phyloP scores from a whole-genome alignment of 2,113 vertebrate species.

The Candoia aspera region DNA sequence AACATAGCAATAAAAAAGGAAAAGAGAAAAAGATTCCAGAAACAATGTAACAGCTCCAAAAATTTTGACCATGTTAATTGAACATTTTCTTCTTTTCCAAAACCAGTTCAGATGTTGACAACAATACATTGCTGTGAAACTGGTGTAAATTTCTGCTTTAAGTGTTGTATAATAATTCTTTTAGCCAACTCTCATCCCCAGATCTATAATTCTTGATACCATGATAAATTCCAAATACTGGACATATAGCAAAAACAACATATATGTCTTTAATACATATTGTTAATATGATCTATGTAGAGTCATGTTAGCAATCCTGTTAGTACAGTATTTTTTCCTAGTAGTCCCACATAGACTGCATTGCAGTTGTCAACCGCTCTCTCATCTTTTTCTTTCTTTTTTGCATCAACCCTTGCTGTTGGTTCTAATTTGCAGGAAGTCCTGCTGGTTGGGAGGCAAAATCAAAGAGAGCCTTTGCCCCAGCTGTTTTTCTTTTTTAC shows the following conservation, averaged over 20 bases:
- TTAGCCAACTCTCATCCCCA: not conserved
- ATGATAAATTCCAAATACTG: not conserved
- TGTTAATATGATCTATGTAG: not conserved
- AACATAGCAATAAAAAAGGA: not conserved
- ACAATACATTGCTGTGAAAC: not conserved
- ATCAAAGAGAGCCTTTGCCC: not conserved
- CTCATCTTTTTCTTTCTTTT: not conserved
- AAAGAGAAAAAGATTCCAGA: not conserved
- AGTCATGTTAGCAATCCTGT: not conserved
- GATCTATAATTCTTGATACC: not conserved
- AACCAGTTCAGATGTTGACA: not conserved
- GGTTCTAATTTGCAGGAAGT: not conserved
- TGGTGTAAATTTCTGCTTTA: not conserved
- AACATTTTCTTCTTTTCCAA: not conserved
- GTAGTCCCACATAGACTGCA: not conserved
- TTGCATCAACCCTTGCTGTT: not conserved
- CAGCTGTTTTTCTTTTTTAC: not conserved
- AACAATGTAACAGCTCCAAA: not conserved
- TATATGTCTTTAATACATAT: not conserved
- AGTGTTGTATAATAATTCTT: not conserved
- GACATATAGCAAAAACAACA: not conserved
- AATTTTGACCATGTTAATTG: not conserved
- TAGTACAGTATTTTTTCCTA: not conserved
- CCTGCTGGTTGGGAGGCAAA: not conserved
- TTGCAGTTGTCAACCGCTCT: not conserved